Evolutionary conservation across 2,113 vertebrate genomes (phyloP).

Genomic region (Odontophorus gujanensis): DNA sequence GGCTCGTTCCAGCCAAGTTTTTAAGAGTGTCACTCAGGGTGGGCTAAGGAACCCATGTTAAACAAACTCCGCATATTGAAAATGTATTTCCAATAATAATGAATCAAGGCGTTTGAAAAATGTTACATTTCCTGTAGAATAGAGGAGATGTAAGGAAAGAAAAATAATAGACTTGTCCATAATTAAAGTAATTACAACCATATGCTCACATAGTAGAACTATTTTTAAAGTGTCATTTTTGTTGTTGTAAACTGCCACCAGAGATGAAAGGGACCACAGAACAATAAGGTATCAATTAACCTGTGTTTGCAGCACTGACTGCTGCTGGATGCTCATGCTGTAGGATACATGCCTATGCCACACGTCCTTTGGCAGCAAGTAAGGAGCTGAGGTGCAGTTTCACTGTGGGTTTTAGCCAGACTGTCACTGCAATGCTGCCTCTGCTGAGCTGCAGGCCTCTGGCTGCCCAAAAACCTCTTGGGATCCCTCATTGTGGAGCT

Average conservation of each 20-base stretch:
- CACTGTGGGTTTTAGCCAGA: not conserved
- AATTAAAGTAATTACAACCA: conserved; percentile 48
- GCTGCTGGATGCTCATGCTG: not conserved
- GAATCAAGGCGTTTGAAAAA: conserved; percentile 8
- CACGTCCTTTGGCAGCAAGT: not conserved
- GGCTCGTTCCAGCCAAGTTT: not conserved
- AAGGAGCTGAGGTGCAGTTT: not conserved
- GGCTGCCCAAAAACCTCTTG: not conserved
- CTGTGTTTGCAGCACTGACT: not conserved
- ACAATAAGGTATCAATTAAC: not conserved
- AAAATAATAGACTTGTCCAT: conserved; percentile 6
- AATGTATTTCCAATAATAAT: not conserved
- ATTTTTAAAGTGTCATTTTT: conserved; percentile 15
- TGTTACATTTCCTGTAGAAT: conserved; percentile 22
- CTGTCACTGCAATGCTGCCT: not conserved
- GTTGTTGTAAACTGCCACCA: not conserved
- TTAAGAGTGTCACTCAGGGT: not conserved
- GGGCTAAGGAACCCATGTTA: not conserved
- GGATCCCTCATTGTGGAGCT: too few relatives aligned
- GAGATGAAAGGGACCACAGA: not conserved
- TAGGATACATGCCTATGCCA: rapidly evolving
- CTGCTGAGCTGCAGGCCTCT: not conserved
- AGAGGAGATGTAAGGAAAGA: conserved; percentile 19
- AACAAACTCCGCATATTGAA: not conserved
- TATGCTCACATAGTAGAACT: not conserved